phyloP scores from a whole-genome alignment of 2,797 vertebrate genomes.

The Carapus acus region DNA sequence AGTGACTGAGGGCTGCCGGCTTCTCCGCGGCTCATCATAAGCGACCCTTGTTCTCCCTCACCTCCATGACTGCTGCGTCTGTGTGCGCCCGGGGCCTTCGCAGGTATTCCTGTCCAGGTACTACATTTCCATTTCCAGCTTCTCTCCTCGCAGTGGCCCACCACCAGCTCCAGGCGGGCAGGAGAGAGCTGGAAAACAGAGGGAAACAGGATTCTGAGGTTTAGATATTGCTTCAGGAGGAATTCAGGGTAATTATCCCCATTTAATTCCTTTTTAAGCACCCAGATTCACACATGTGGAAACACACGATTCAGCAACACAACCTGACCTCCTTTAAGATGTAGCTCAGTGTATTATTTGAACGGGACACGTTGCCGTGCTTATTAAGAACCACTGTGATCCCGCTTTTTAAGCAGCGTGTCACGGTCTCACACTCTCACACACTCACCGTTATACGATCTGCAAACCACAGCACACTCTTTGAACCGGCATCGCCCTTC shows the following conservation, averaged over 20 bases:
- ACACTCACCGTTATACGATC: too few species aligned
- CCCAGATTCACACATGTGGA: conserved; percentile 16
- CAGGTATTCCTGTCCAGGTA: conserved; percentile 27
- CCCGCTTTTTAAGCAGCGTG: too few species aligned
- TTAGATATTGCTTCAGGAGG: conserved; percentile 53
- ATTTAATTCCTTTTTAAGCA: conserved; percentile 50
- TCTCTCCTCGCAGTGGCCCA: conserved; percentile 25
- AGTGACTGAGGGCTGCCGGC: not conserved
- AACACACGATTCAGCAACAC: conserved; percentile 19
- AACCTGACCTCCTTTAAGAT: too few species aligned
- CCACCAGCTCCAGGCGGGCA: conserved; percentile 13
- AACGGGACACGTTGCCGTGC: too few species aligned
- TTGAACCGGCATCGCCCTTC: not conserved
- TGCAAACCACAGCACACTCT: too few species aligned
- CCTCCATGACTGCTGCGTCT: conserved; percentile 50
- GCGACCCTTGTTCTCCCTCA: conserved; percentile 63
- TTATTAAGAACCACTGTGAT: too few species aligned
- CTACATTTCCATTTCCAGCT: conserved; percentile 32
- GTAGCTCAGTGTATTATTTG: too few species aligned
- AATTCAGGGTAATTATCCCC: conserved; percentile 59
- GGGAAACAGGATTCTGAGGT: conserved; percentile 56
- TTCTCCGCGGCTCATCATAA: conserved; percentile 55
- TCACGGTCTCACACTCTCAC: too few species aligned
- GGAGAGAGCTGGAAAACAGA: conserved; percentile 19
- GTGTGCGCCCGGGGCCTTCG: conserved; percentile 47